Evolutionary conservation across 1,140 invertebrate genomes (phyloP).

Genomic region (Stegodyphus dumicola): DNA sequence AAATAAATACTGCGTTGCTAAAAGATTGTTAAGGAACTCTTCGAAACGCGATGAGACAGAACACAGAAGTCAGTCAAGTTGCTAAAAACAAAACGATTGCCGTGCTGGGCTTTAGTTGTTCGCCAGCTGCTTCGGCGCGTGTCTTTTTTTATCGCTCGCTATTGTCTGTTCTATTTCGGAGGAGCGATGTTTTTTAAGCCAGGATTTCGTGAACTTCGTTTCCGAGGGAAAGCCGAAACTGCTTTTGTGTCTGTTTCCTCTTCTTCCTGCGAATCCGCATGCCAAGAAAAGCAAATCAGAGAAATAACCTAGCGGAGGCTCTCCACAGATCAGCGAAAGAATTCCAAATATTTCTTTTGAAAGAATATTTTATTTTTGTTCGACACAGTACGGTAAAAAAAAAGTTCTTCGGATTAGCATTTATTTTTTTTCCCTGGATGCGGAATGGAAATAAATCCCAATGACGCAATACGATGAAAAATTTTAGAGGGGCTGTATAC

Average conservation of each 20-base stretch:
- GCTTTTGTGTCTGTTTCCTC: background rate
- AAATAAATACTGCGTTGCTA: no score
- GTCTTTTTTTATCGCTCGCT: background rate
- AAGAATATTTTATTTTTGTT: no score
- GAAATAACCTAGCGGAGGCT: background rate
- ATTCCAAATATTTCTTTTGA: no score
- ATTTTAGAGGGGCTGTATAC: no score
- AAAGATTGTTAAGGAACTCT: no score
- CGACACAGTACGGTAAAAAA: no score
- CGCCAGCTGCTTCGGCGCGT: background rate
- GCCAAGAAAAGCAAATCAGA: background rate
- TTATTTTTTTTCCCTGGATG: no score
- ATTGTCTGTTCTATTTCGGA: background rate
- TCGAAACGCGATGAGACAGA: background rate
- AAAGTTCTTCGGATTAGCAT: no score
- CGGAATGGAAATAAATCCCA: no score
- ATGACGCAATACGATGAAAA: no score
- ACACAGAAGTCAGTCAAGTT: background rate
- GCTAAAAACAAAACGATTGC: background rate
- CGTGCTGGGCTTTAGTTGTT: background rate
- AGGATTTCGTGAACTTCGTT: background rate
- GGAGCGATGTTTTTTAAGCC: background rate
- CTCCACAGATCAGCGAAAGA: no score
- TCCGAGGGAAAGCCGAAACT: background rate
- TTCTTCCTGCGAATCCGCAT: background rate